Conservation (phyloP, 2,113 vertebrate genomes). For the Lepus americanus region DNA sequence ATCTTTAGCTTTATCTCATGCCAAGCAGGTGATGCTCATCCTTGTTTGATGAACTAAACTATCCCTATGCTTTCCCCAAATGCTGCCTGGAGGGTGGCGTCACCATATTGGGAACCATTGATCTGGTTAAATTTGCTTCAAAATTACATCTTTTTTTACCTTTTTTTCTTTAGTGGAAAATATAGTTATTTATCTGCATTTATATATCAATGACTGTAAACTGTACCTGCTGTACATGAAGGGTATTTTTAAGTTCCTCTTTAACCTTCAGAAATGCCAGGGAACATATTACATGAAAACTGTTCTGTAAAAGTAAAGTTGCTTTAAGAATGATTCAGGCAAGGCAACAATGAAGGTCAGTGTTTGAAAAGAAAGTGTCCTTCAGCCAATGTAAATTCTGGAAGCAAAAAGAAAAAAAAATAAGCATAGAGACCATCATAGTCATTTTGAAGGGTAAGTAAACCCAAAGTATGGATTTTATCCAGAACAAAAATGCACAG, state of each 20-base stretch:
- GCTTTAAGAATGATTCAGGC: constrained; percentile 53
- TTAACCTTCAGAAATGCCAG: constrained; percentile 57
- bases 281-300: constrained; percentile 30
- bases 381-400: constrained; percentile 27
- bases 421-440: background rate
- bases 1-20: background rate
- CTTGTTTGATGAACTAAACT: background rate
- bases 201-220: background rate
- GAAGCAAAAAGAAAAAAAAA: background rate
- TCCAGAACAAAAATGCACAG: constrained; percentile 12
- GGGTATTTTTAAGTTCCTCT: constrained; percentile 20
- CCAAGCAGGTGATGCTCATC: background rate
- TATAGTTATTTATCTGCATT: background rate
- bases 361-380: constrained; percentile 49
- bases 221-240: background rate
- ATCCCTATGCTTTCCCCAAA: background rate
- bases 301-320: constrained; percentile 52
- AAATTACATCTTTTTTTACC: background rate
- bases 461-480: constrained; percentile 39
- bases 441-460: constrained; percentile 45
- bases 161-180: constrained; percentile 7
- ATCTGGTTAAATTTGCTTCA: background rate
- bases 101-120: background rate
- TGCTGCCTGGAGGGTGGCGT: fast-evolving
- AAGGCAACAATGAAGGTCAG: constrained; percentile 49